These are phyloP conservation scores for Kradibia gibbosae DNA, from an alignment of 1,140 invertebrate genomes.

Conservation along the genomic window DNA sequence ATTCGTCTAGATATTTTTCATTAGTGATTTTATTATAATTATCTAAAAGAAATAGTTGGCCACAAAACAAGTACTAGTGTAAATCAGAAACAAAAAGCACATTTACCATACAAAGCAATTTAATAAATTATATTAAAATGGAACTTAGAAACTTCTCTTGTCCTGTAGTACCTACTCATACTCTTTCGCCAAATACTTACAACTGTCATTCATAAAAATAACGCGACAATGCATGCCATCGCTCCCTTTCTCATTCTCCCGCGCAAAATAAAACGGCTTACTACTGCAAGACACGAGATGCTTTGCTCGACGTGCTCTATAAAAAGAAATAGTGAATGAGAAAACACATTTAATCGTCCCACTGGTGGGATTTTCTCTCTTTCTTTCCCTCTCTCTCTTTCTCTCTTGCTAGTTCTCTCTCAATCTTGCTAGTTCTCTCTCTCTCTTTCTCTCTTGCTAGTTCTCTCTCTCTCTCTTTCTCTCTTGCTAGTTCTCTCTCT, in stretches of 20 bases:
- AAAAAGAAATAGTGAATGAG: not conserved
- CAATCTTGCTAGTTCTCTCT: not conserved
- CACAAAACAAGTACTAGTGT: too few species aligned
- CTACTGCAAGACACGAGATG: not conserved
- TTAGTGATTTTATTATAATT: too few species aligned
- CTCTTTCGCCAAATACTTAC: not conserved
- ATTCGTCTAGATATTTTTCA: too few species aligned
- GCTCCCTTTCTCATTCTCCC: conserved; percentile 8
- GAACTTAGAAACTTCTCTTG: too few species aligned
- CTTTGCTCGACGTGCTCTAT: not conserved
- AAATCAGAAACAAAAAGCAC: too few species aligned
- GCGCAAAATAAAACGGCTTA: conserved; percentile 5
- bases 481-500: too few species aligned
- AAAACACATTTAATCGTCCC: not conserved
- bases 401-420: not conserved
- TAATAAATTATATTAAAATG: not conserved
- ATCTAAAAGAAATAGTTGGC: too few species aligned
- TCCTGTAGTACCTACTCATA: too few species aligned
- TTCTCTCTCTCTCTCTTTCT: not conserved
- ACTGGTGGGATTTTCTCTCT: not conserved
- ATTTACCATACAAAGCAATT: not conserved
- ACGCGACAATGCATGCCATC: conserved; percentile 48
- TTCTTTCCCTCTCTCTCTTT: not conserved
- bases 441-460: too few species aligned
- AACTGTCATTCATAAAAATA: conserved; percentile 67